Evolutionary conservation across 1,140 invertebrate genomes (phyloP), one percentile per base, ranked within the genome.

Genomic region (Drosophila mojavensis): DNA sequence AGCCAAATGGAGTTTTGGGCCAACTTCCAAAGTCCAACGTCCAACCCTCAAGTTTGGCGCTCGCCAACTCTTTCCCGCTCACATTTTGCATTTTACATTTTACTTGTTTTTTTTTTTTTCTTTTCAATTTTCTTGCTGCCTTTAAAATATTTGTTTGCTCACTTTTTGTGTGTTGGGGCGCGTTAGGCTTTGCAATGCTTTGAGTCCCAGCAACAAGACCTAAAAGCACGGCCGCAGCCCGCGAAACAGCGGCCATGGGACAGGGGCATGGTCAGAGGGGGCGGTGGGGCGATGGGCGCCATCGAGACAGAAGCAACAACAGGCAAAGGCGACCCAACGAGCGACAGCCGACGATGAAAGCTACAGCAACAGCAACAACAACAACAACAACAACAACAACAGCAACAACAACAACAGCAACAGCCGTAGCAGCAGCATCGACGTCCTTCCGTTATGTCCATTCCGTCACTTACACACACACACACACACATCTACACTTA

Each of bases 81-180:
- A 24, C 55, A 41, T 63, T 48, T 56, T 45, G 11, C 43, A 15
- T 30, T 30, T 20, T 20, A 20, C 20, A 20, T 20, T 20, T 24
- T 24, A 5, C 54, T 53, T 6, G 63, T 43, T 26, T 6, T 48
- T 30, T 24, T 41, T 30, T 64, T 28, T 20, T 45, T n/a, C 24
- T 33, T 41, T 69, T 75, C 63, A 47, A 65, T 64, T 71, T 71
- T 75, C 60, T 39, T 53, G 17, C 59, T 36, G 36, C 72, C 62
- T 75, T 75, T 59, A 72, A 72, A 70, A 75, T 56, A 75, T 55
- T 36, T 62, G 69, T 62, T 75, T 58, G 53, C 60, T 61, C 50
- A 56, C 45, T 48, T 74, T 73, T 47, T 43, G 17, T 26, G 33
- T 9, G 17, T 17, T 17, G 26, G 47, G 48, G 6, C 53, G 60